Percentiles rank a stretch among this genome's conserved stretches.
phyloP scores from a whole-genome alignment of 2,797 vertebrate species.

The Carduelis carduelis region DNA sequence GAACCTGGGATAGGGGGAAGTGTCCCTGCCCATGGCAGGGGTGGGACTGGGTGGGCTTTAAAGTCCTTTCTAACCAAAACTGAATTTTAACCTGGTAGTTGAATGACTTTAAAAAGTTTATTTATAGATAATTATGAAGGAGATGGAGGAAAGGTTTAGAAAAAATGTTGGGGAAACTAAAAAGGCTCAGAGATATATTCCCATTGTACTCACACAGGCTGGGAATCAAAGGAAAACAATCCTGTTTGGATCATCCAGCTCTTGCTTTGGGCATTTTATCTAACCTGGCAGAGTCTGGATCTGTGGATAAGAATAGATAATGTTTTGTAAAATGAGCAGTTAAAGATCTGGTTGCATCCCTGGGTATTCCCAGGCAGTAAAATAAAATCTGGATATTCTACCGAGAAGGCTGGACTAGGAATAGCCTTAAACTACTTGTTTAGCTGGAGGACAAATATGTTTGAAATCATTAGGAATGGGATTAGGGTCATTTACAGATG shows the following conservation, averaged over 20 bases:
- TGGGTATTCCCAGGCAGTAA: neutral
- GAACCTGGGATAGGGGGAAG: fast-evolving
- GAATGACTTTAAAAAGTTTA: neutral
- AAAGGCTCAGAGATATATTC: neutral
- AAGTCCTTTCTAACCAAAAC: neutral
- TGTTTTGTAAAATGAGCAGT: neutral
- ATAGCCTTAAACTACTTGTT: neutral
- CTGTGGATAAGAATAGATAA: neutral
- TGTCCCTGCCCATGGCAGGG: neutral
- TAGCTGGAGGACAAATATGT: neutral
- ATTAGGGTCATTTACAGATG: neutral
- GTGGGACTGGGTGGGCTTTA: neutral
- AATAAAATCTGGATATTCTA: neutral
- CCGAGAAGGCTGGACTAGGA: neutral
- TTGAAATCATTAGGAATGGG: neutral
- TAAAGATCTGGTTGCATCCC: neutral
- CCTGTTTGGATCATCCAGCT: neutral
- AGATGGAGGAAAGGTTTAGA: neutral
- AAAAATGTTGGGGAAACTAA: neutral
- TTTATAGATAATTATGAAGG: neutral
- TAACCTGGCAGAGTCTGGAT: neutral
- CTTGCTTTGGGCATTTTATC: neutral
- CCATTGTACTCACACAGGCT: neutral
- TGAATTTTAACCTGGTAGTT: neutral
- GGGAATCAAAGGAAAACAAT: neutral